Evolutionary conservation across 2,888 invertebrate genomes (phyloP).

Genomic region (Strigamia crassipes): DNA sequence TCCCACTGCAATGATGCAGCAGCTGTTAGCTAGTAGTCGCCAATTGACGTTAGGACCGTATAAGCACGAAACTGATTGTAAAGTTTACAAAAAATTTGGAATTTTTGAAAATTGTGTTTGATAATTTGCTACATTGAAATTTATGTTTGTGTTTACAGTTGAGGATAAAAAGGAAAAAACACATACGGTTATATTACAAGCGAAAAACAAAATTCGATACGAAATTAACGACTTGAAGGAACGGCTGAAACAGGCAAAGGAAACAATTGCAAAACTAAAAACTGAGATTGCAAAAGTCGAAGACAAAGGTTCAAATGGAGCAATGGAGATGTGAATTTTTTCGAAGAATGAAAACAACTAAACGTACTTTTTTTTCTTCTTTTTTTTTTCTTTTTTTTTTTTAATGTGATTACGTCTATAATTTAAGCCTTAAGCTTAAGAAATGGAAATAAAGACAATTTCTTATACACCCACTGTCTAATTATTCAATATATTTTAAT

Average conservation of each 20-base stretch:
- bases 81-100: background rate
- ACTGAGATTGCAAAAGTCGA: conserved; percentile 52
- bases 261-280: conserved; percentile 71
- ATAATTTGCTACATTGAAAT: background rate
- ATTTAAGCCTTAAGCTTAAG: background rate
- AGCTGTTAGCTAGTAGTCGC: conserved; percentile 76
- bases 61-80: conserved; percentile 89
- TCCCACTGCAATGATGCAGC: conserved; percentile 74
- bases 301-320: conserved; percentile 43
- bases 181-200: conserved; percentile 73
- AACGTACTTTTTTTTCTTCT: too few relatives aligned
- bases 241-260: conserved; percentile 79
- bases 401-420: too few relatives aligned
- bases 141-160: conserved; percentile 68
- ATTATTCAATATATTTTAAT: too few relatives aligned
- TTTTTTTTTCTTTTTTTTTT: too few relatives aligned
- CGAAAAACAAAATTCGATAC: conserved; percentile 77
- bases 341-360: too few relatives aligned
- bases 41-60: conserved; percentile 74
- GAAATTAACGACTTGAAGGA: conserved; percentile 86
- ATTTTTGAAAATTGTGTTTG: background rate
- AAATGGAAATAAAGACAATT: background rate
- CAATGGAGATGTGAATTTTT: conserved; percentile 11
- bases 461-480: background rate
- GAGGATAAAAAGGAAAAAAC: conserved; percentile 85